phyloP scores from a whole-genome alignment of 2,888 invertebrate species.

The Crepidodera aurea region DNA sequence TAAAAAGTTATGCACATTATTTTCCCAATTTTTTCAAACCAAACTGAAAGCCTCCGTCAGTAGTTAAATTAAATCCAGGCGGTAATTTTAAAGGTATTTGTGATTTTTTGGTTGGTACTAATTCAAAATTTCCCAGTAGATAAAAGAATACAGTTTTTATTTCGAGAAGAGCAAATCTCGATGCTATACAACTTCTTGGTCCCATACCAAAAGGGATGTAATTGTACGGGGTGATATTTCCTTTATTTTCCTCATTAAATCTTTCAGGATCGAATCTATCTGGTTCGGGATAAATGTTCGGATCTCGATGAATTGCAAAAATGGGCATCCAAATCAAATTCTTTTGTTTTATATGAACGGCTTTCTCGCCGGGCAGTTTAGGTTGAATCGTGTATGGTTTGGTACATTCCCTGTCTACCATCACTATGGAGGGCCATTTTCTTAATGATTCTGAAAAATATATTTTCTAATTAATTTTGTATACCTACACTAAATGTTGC shows the following conservation, averaged over 20 bases:
- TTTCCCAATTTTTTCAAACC: conserved; percentile 42
- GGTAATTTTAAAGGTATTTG: conserved; percentile 47
- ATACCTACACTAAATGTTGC: too few species aligned
- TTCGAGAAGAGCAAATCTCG: conserved; percentile 52
- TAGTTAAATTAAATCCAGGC: conserved; percentile 37
- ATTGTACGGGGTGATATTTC: conserved; percentile 58
- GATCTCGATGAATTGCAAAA: conserved; percentile 49
- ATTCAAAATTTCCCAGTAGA: conserved; percentile 47
- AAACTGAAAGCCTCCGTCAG: conserved; percentile 51
- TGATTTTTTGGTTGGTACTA: conserved; percentile 47
- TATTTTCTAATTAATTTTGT: too few species aligned
- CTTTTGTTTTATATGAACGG: conserved; percentile 27
- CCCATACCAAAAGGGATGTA: conserved; percentile 61
- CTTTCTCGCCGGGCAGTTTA: conserved; percentile 36
- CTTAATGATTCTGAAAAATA: conserved; percentile 35
- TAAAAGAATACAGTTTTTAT: conserved; percentile 47
- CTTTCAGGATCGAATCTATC: conserved; percentile 53
- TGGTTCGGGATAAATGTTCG: conserved; percentile 50
- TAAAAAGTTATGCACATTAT: too few species aligned
- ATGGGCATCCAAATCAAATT: conserved; percentile 43
- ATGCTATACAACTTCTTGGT: conserved; percentile 70
- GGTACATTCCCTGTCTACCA: conserved; percentile 61
- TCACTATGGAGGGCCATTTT: conserved; percentile 47
- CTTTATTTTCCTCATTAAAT: conserved; percentile 64
- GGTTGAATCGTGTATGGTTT: conserved; percentile 58